phyloP scores from a whole-genome alignment of 2,888 invertebrate species.

The Alsophila aescularia region DNA sequence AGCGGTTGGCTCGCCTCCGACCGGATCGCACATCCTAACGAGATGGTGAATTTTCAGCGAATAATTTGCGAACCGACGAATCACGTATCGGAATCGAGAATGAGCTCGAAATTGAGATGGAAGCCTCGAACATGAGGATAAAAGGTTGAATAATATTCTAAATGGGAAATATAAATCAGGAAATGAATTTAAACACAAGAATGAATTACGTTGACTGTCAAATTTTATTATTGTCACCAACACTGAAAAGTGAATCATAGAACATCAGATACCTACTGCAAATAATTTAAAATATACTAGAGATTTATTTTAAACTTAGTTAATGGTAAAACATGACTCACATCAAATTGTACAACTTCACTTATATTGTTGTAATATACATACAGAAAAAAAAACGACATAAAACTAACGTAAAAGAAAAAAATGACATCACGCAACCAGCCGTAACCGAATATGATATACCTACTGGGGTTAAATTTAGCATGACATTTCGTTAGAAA shows the following conservation, averaged over 20 bases:
- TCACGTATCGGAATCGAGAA: conserved; percentile 83
- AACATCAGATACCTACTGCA: too few species aligned
- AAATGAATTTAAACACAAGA: not conserved
- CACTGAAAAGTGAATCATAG: too few species aligned
- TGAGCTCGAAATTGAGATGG: conserved; percentile 82
- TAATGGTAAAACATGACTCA: too few species aligned
- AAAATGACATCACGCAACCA: not conserved
- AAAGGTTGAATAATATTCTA: conserved; percentile 40
- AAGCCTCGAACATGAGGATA: conserved; percentile 75
- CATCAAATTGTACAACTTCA: too few species aligned
- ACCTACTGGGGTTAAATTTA: conserved; percentile 41
- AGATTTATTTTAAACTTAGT: too few species aligned
- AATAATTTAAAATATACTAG: too few species aligned
- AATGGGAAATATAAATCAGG: conserved; percentile 9
- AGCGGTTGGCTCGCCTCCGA: conserved; percentile 82
- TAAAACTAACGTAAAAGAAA: too few species aligned
- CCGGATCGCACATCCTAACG: conserved; percentile 83
- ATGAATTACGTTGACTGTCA: not conserved
- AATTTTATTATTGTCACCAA: not conserved
- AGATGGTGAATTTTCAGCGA: conserved; percentile 84
- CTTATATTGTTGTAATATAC: too few species aligned
- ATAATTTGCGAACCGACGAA: conserved; percentile 84
- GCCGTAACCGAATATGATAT: conserved; percentile 25
- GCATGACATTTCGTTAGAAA: conserved; percentile 51
- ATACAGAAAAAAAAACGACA: too few species aligned